phyloP scores from a whole-genome alignment of 2,113 vertebrate genomes.

The pig (Sus scrofa) region T2T-Sscrofa CM000817.6:93325001-93325500 shows the following conservation, averaged over 20 bases:
- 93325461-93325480: not conserved
- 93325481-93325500: not conserved
- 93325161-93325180: not conserved
- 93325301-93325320: slow-evolving; percentile 12
- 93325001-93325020: not conserved
- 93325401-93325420: not conserved
- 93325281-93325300: not conserved
- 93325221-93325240: not conserved
- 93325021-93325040: not conserved
- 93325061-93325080: not conserved
- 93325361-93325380: not conserved
- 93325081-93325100: not conserved
- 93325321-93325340: not conserved
- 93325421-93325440: not conserved
- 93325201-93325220: not conserved
- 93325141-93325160: no score
- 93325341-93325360: not conserved
- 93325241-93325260: not conserved
- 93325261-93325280: not conserved
- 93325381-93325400: not conserved
- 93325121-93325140: no score
- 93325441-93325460: not conserved
- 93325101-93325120: no score
- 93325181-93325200: not conserved
- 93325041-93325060: not conserved